Evolutionary conservation across 2,888 invertebrate species (phyloP).

Genomic region (Hymenopus coronatus): DNA sequence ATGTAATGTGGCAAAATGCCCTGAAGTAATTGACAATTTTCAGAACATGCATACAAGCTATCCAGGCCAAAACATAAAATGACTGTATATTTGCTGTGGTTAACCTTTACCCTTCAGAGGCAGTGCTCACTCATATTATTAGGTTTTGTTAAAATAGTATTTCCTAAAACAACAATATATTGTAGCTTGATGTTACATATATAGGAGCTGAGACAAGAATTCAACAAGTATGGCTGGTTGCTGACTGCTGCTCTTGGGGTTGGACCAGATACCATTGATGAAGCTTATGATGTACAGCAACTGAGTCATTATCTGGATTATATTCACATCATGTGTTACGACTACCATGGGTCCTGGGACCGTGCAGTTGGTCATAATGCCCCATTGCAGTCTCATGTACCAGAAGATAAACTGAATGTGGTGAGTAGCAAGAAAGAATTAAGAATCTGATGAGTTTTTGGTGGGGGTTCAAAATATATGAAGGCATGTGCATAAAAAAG

Average conservation of each 20-base stretch:
- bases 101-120: no score
- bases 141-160: no score
- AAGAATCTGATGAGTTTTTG: no score
- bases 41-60: no score
- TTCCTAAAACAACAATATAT: no score
- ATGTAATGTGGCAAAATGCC: no score
- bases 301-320: slow-evolving; percentile 52
- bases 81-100: no score
- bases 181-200: neutral
- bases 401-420: slow-evolving; percentile 61
- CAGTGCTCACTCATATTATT: no score
- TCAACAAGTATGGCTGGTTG: slow-evolving; percentile 64
- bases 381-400: slow-evolving; percentile 58
- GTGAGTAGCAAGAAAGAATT: slow-evolving; percentile 52
- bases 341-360: slow-evolving; percentile 86
- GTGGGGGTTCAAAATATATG: no score
- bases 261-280: slow-evolving; percentile 69
- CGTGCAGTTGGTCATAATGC: slow-evolving; percentile 72
- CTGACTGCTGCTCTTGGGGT: slow-evolving; percentile 82
- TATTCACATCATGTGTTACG: slow-evolving; percentile 85
- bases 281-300: slow-evolving; percentile 71
- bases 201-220: slow-evolving; percentile 69
- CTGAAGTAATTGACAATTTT: no score
- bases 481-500: no score
- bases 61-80: no score